Evolutionary conservation across 2,113 vertebrate species (phyloP).

Genomic region (Meriones unguiculatus): DNA sequence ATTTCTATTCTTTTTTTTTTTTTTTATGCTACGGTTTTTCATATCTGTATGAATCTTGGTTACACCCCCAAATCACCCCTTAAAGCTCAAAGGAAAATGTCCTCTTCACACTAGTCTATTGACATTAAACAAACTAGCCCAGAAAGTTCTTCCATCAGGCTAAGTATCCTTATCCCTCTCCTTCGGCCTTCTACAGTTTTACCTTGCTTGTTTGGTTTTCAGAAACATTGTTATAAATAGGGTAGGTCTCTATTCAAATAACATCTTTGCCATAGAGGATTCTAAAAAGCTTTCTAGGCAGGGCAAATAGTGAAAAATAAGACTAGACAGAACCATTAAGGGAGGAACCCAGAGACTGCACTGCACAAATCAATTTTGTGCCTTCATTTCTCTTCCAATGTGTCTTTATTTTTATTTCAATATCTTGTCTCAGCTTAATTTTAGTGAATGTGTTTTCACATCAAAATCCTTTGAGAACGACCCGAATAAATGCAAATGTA

Average conservation of each 20-base stretch:
- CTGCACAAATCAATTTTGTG: slow-evolving; percentile 65
- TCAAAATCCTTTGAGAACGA: slow-evolving; percentile 61
- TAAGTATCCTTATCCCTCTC: neutral
- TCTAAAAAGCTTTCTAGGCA: slow-evolving; percentile 32
- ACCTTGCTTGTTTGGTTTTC: neutral
- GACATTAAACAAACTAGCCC: neutral
- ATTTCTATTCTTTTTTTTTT: neutral
- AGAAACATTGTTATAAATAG: neutral
- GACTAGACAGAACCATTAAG: slow-evolving; percentile 72
- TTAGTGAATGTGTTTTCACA: slow-evolving; percentile 70
- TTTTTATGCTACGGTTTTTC: neutral
- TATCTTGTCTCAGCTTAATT: slow-evolving; percentile 61
- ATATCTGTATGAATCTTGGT: neutral
- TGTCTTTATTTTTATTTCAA: slow-evolving; percentile 74
- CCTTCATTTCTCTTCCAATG: slow-evolving; percentile 58
- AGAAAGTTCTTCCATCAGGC: neutral
- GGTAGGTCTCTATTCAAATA: slow-evolving; percentile 7
- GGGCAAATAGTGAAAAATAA: slow-evolving; percentile 67
- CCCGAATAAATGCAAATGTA: slow-evolving; percentile 71
- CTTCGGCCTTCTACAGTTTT: neutral
- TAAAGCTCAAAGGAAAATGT: neutral
- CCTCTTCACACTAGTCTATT: neutral
- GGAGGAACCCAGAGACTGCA: slow-evolving; percentile 30
- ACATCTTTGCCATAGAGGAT: neutral
- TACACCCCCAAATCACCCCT: neutral